phyloP scores from a whole-genome alignment of 2,113 vertebrate species.

The Psettodes erumei region DNA sequence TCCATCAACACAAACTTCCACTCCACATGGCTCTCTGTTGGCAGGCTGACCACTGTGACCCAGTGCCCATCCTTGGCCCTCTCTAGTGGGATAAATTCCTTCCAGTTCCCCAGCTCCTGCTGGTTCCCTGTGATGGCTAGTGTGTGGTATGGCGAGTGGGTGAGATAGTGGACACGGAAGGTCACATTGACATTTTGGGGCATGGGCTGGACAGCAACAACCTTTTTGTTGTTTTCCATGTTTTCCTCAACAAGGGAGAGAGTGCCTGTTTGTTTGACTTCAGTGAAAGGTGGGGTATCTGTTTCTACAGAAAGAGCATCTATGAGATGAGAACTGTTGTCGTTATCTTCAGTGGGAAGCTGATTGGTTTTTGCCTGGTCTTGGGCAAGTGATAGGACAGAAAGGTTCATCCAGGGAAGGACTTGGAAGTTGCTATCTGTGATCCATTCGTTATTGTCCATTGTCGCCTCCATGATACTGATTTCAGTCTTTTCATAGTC shows the following conservation, averaged over 20 bases:
- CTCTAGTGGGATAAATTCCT: conserved; percentile 84
- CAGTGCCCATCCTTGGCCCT: conserved; percentile 86
- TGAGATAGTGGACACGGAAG: conserved; percentile 91
- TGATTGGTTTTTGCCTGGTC: conserved; percentile 7
- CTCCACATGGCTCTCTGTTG: conserved; percentile 84
- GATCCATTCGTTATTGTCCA: conserved; percentile 84
- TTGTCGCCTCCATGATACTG: conserved; percentile 84
- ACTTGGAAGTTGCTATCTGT: conserved; percentile 64
- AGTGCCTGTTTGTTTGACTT: conserved; percentile 18
- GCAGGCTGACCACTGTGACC: conserved; percentile 84
- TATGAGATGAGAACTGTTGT: background rate
- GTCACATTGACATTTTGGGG: conserved; percentile 83
- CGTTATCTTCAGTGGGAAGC: conserved; percentile 6
- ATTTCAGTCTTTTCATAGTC: conserved; percentile 76
- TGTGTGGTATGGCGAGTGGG: conserved; percentile 76
- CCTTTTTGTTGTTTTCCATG: conserved; percentile 67
- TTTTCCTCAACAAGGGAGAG: conserved; percentile 54
- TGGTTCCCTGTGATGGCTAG: conserved; percentile 90
- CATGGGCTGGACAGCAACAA: conserved; percentile 82
- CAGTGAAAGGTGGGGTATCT: background rate
- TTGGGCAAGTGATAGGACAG: conserved; percentile 8
- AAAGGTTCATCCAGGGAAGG: conserved; percentile 60
- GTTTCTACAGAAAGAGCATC: background rate
- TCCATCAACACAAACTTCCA: conserved; percentile 97
- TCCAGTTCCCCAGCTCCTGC: conserved; percentile 89